Base-by-base conservation (phyloP, 2,113 vertebrate genomes). In the Syngnathus scovelli region DNA sequence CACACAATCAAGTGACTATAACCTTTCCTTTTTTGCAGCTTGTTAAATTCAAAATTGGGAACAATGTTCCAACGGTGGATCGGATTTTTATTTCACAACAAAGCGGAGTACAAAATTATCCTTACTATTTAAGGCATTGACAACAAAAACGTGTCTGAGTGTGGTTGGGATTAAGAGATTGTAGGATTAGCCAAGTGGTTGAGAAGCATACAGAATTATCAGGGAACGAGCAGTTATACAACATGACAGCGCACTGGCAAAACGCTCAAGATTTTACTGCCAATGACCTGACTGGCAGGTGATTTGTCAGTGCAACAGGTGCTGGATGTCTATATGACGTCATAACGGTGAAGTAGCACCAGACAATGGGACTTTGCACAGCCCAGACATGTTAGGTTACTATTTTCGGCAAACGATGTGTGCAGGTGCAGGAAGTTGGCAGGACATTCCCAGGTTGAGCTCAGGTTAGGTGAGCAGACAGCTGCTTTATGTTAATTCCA, bases 141-240 rank as follows among this genome's bases (percentile, higher is more conserved):
- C 75, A 76, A 18, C 48, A 56, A 58, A 27, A 75, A 59, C 15
- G 12, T 69, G 77, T 82, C 61, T 68, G 3, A 36, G 70, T 60
- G 64, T 61, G 41, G 21, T 27, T 27, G 6, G 77, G 85, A 90
- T 88, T 88, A 89, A 84, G 61, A 82, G 81, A 83, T 86, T 85
- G 75, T 63, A 51, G 83, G 88, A 87, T 88, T 88, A 88, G 56
- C 70, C 64, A 65, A 71, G 74, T 66, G 77, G 52, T 41, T 68
- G 18, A 61, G 70, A 71, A 60, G 75, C 69, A 49, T 67, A 51
- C 23, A 6, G 69, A 15, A 33, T 58, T 13, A 36, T 27, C 77
- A 51, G 64, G 71, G 73, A 80, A 70, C 37, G 61, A 80, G 52
- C 19, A 67, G 68, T 81, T 84, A 85, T 69, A 82, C 78, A 87